Conservation (phyloP, 1,140 invertebrate genomes). For the Drosophila leontia region DNA sequence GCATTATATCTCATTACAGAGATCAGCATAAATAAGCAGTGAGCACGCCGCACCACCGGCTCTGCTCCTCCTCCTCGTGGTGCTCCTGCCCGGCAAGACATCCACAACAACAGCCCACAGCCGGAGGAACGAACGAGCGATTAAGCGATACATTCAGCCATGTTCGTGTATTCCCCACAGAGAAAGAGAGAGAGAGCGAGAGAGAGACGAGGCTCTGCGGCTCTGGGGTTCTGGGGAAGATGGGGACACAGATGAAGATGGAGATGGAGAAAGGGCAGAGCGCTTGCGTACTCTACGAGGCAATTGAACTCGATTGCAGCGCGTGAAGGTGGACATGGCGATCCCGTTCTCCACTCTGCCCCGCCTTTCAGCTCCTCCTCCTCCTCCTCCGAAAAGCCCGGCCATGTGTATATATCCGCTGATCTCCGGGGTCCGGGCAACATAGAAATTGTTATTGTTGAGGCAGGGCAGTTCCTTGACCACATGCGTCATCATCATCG, state of each 20-base stretch:
- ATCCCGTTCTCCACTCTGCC: constrained; percentile 43
- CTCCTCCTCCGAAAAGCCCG: constrained; percentile 1
- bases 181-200: constrained; percentile 15
- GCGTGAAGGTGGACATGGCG: constrained; percentile 78
- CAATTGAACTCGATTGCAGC: constrained; percentile 74
- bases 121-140: constrained; percentile 57
- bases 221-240: constrained; percentile 25
- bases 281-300: constrained; percentile 65
- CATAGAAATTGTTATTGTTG: constrained; percentile 79
- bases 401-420: constrained; percentile 15
- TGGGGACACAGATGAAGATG: constrained; percentile 46
- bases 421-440: constrained; percentile 42
- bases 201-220: constrained; percentile 13
- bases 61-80: neutral
- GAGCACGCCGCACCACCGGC: constrained; percentile 64
- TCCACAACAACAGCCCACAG: constrained; percentile 34
- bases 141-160: constrained; percentile 72
- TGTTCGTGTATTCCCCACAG: constrained; percentile 67
- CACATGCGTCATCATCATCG: constrained; percentile 80
- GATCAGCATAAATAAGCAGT: constrained; percentile 83
- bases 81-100: constrained; percentile 8
- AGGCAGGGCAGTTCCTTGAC: constrained; percentile 70
- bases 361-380: neutral
- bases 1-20: constrained; percentile 83
- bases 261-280: constrained; percentile 52